Conservation (phyloP, 2,888 invertebrate species). For the Cyclophora albipunctata region DNA sequence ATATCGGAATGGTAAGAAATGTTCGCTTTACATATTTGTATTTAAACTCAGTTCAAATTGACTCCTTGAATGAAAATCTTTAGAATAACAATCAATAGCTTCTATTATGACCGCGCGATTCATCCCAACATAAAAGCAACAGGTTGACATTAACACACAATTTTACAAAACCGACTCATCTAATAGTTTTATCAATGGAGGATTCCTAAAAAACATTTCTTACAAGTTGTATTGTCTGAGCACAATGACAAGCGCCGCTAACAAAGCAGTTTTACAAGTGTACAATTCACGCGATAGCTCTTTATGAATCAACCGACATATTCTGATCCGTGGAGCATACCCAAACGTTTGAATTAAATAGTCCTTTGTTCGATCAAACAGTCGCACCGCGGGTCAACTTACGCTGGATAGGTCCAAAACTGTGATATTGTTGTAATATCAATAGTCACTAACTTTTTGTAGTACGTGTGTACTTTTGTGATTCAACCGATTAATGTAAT, state of each 20-base stretch:
- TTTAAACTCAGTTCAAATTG: too few species aligned
- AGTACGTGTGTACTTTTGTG: conserved; percentile 58
- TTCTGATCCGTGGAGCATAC: conserved; percentile 44
- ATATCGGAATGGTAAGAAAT: too few species aligned
- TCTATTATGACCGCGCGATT: conserved; percentile 20
- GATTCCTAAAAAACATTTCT: conserved; percentile 73
- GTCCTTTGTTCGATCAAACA: conserved; percentile 23
- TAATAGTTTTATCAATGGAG: conserved; percentile 67
- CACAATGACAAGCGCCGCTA: conserved; percentile 69
- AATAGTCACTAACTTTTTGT: conserved; percentile 70
- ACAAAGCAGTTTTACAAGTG: conserved; percentile 72
- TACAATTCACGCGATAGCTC: conserved; percentile 71
- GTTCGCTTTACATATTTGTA: too few species aligned
- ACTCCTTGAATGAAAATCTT: neutral
- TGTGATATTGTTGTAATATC: conserved; percentile 70
- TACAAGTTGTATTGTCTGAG: conserved; percentile 72
- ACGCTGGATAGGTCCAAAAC: conserved; percentile 62
- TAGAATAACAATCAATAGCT: too few species aligned
- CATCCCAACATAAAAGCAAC: conserved; percentile 42
- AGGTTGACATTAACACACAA: conserved; percentile 60
- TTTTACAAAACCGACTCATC: conserved; percentile 59
- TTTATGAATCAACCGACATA: conserved; percentile 63
- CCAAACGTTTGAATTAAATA: conserved; percentile 29
- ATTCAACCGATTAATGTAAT: conserved; percentile 60
- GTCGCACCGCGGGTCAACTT: conserved; percentile 37